These are phyloP conservation scores for Eutrigla gurnardus DNA, from an alignment of 2,797 vertebrate genomes.

Conservation along the genomic window DNA sequence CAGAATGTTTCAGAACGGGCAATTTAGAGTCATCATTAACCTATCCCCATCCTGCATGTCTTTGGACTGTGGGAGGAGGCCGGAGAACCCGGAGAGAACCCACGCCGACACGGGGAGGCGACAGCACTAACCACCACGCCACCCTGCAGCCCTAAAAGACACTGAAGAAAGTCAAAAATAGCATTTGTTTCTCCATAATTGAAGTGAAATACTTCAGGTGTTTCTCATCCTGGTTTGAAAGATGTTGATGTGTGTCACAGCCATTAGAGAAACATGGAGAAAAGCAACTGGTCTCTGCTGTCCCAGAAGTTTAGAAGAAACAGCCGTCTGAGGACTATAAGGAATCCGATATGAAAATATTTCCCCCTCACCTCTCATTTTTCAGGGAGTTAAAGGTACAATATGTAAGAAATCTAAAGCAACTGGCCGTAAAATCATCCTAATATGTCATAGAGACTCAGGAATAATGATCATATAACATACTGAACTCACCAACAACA, in stretches of 20 bases:
- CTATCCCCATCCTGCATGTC: too few species aligned
- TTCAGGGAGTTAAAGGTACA: neutral
- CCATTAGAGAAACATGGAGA: neutral
- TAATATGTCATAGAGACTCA: too few species aligned
- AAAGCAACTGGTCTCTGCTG: conserved; percentile 18
- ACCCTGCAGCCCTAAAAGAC: neutral
- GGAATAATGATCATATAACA: too few species aligned
- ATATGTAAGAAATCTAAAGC: too few species aligned
- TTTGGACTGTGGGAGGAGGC: too few species aligned
- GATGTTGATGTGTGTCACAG: neutral
- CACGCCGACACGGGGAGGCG: too few species aligned
- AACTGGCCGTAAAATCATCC: too few species aligned
- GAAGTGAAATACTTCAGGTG: neutral
- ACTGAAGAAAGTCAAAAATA: neutral
- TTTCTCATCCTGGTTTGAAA: neutral
- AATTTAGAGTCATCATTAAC: too few species aligned
- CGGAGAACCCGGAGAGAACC: too few species aligned
- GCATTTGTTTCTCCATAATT: neutral
- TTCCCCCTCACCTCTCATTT: neutral
- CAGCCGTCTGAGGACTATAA: neutral
- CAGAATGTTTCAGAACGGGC: neutral
- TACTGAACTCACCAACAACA: too few species aligned
- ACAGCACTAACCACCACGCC: too few species aligned
- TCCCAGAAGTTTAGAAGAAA: conserved; percentile 6
- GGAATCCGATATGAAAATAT: neutral